phyloP scores from a whole-genome alignment of 1,140 invertebrate genomes.

The Penaeus indicus region DNA sequence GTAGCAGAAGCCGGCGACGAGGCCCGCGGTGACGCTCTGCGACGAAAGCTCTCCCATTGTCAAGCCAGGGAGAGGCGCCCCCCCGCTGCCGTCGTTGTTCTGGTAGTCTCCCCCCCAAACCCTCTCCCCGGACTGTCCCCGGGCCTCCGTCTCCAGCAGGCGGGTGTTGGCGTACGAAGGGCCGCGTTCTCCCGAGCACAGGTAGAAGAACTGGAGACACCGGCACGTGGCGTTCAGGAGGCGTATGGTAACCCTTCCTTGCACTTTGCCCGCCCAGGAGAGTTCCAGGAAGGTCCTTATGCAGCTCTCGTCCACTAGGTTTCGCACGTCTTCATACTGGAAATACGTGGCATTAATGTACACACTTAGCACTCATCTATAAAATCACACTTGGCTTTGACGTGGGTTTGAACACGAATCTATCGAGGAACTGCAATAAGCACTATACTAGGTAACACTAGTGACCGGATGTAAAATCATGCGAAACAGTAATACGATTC shows the following conservation, averaged over 20 bases:
- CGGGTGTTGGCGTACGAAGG: slow-evolving; percentile 45
- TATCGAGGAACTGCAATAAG: no score
- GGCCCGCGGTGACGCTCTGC: slow-evolving; percentile 38
- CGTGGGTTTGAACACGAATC: no score
- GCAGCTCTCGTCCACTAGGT: slow-evolving; percentile 34
- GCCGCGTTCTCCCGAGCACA: slow-evolving; percentile 48
- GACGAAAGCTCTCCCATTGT: slow-evolving; percentile 32
- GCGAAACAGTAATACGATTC: no score
- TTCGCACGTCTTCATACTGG: slow-evolving; percentile 43
- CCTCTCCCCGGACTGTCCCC: slow-evolving; percentile 39
- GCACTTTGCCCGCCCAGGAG: slow-evolving; percentile 36
- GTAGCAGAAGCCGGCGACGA: slow-evolving; percentile 55
- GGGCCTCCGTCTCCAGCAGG: slow-evolving; percentile 36
- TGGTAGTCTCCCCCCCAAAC: slow-evolving; percentile 57
- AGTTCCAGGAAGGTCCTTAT: slow-evolving; percentile 38
- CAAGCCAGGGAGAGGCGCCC: slow-evolving; percentile 40
- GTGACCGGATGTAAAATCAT: no score
- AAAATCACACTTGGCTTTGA: no score
- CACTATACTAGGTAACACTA: no score
- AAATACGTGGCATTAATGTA: neutral
- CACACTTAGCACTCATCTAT: no score
- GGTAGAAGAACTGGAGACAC: slow-evolving; percentile 40
- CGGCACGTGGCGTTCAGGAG: slow-evolving; percentile 33
- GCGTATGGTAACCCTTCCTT: slow-evolving; percentile 28
- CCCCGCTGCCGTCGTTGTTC: slow-evolving; percentile 44